Percentiles rank a stretch among this genome's conserved stretches.
Evolutionary conservation across 1,140 invertebrate genomes (phyloP).

Genomic region (Linepithema humile): DNA sequence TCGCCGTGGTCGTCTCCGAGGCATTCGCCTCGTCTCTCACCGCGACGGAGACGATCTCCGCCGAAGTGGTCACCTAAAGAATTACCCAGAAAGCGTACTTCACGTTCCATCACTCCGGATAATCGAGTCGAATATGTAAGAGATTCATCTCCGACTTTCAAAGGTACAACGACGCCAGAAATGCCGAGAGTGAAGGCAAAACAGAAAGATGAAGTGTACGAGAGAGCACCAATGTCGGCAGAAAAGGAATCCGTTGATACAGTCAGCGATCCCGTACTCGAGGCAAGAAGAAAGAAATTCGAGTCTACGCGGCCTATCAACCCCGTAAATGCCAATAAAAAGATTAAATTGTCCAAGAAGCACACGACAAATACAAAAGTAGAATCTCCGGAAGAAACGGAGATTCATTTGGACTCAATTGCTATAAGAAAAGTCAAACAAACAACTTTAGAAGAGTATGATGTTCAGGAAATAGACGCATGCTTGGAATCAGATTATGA

Average conservation of each 20-base stretch:
- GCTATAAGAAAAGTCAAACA: slow-evolving; percentile 51
- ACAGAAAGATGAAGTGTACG: slow-evolving; percentile 62
- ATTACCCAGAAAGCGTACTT: slow-evolving; percentile 59
- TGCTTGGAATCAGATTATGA: slow-evolving; percentile 70
- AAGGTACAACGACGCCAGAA: slow-evolving; percentile 63
- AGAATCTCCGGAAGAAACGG: slow-evolving; percentile 51
- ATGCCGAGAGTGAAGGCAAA: slow-evolving; percentile 61
- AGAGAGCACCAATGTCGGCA: slow-evolving; percentile 23
- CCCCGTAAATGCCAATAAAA: slow-evolving; percentile 78
- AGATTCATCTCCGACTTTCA: slow-evolving; percentile 58
- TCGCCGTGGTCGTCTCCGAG: slow-evolving; percentile 79
- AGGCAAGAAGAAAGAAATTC: slow-evolving; percentile 81
- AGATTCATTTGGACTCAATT: slow-evolving; percentile 40
- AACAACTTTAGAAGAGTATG: slow-evolving; percentile 57
- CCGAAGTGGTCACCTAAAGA: slow-evolving; percentile 73
- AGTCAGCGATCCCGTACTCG: slow-evolving; percentile 76
- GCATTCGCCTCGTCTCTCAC: slow-evolving; percentile 72
- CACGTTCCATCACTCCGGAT: slow-evolving; percentile 65
- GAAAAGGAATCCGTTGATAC: slow-evolving; percentile 62
- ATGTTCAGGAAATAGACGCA: slow-evolving; percentile 63
- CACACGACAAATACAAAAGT: slow-evolving; percentile 56
- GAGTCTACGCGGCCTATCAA: slow-evolving; percentile 79
- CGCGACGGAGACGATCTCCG: slow-evolving; percentile 69
- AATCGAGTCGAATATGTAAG: slow-evolving; percentile 37
- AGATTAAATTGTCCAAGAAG: slow-evolving; percentile 80